Base-by-base conservation (phyloP, 2,797 vertebrate genomes). In the Acestrorhynchus altus region DNA sequence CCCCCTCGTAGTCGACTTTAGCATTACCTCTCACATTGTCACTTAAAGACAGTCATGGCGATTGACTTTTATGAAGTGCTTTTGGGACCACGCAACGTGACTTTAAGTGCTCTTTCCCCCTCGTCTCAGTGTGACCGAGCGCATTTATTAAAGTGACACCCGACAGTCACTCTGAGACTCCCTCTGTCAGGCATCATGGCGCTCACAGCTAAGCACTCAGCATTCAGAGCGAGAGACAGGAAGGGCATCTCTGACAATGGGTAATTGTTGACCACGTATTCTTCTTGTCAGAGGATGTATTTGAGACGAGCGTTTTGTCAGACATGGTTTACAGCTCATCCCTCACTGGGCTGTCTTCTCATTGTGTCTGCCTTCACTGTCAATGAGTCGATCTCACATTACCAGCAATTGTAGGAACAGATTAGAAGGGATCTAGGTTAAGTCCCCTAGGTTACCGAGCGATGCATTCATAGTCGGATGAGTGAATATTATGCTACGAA, bases 211-310 rank as follows among this genome's bases (percentile, higher is more conserved):
- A 76, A 85, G 90, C 89, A 86, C 88, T 90, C 83, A 86, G 87
- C 85, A 90, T 90, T 91, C 84, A 92, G 87, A 90, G 81, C 81
- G 83, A 87, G 89, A 90, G 78, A 65, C 91, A 90, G 69, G 85
- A 86, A 89, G 59, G 88, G 85, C 88, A 89, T 88, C 89, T 89
- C 87, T 91, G 89, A 90, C 88, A 90, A 88, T 92, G 90, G 90
- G 87, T 92, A 90, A 91, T 92, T 90, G 89, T 88, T 90, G 89
- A 90, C 89, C 89, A 83, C 85, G 89, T 91, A 91, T 91, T 91
- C 88, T 88, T 90, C 87, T 92, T 91, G 91, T 92, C 88, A 90
- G 70, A 85, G 88, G 87, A 86, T 88, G 83, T 86, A 88, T 89
- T 87, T 87, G 89, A 89, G 86, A 88, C 75, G 84, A 86, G 86